These are phyloP conservation scores for Euwallacea similis DNA, from an alignment of 1,140 invertebrate species.

Conservation along the genomic window DNA sequence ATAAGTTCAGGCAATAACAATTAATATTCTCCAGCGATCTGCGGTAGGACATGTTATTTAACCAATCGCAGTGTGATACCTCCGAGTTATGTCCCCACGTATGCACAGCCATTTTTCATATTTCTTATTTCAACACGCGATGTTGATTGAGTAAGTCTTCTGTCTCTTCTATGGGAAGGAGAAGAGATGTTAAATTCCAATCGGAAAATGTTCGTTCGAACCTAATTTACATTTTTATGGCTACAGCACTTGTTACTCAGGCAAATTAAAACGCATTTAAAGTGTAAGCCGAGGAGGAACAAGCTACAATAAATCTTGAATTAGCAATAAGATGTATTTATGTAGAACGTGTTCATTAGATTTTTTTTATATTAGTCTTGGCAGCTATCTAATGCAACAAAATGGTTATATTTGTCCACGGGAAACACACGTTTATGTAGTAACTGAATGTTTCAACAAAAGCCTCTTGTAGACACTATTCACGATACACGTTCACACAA, in stretches of 20 bases:
- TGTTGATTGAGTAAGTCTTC: no score
- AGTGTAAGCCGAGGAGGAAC: conserved; percentile 24
- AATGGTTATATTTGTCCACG: not conserved
- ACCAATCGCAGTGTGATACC: conserved; percentile 20
- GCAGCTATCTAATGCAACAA: not conserved
- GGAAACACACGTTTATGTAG: not conserved
- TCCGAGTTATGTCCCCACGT: conserved; percentile 20
- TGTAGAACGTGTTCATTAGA: not conserved
- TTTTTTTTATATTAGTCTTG: not conserved
- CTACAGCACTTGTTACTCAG: conserved; percentile 20
- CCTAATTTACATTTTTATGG: conserved; percentile 30
- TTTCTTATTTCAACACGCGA: not conserved
- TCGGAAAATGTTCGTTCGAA: conserved; percentile 17
- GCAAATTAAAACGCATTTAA: conserved; percentile 34
- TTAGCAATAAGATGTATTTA: conserved; percentile 13
- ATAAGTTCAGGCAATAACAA: conserved; percentile 17
- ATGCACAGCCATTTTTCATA: conserved; percentile 12
- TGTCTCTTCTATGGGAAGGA: not conserved
- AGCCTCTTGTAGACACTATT: conserved; percentile 4
- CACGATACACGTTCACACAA: conserved; percentile 8
- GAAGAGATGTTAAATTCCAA: conserved; percentile 21
- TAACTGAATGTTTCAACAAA: conserved; percentile 9
- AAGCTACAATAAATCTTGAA: conserved; percentile 29
- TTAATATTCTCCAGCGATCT: conserved; percentile 13
- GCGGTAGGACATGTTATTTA: conserved; percentile 15